Percentiles rank a stretch among this genome's conserved stretches.
phyloP scores from a whole-genome alignment of 1,140 invertebrate species.

The Listronotus bonariensis region DNA sequence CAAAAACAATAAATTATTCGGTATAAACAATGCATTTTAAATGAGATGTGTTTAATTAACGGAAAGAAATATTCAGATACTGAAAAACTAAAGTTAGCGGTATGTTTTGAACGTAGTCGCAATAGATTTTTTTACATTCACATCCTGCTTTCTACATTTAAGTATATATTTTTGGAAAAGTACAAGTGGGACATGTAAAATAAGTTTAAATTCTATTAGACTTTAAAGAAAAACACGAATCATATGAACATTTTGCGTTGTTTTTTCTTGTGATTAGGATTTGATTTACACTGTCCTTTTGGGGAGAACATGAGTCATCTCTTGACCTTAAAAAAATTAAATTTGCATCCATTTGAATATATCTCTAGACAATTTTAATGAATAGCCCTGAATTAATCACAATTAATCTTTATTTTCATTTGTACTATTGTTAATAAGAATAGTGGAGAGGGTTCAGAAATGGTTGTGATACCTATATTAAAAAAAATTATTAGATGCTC shows the following conservation, averaged over 20 bases:
- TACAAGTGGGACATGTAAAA: background rate
- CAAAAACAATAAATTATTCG: constrained; percentile 29
- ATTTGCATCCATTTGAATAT: constrained; percentile 29
- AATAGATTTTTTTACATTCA: constrained; percentile 1
- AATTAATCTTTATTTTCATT: constrained; percentile 19
- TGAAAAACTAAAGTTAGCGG: background rate
- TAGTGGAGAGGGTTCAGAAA: too few relatives aligned
- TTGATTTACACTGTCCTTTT: constrained; percentile 24
- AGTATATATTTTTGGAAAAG: background rate
- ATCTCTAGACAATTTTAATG: constrained; percentile 27
- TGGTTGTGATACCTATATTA: too few relatives aligned
- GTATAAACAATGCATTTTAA: constrained; percentile 26
- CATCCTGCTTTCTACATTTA: constrained; percentile 12
- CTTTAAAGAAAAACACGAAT: background rate
- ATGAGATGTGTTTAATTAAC: background rate
- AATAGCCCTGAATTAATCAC: constrained; percentile 18
- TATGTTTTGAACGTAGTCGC: background rate
- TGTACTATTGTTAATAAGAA: background rate
- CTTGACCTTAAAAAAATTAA: constrained; percentile 31
- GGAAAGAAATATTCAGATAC: background rate
- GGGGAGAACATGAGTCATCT: constrained; percentile 24
- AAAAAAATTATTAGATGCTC: too few relatives aligned
- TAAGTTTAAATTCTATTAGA: background rate
- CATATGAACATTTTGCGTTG: background rate
- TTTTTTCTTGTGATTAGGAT: background rate